Evolutionary conservation across 2,888 invertebrate genomes (phyloP).

Genomic region (Palloptera scutellata): DNA sequence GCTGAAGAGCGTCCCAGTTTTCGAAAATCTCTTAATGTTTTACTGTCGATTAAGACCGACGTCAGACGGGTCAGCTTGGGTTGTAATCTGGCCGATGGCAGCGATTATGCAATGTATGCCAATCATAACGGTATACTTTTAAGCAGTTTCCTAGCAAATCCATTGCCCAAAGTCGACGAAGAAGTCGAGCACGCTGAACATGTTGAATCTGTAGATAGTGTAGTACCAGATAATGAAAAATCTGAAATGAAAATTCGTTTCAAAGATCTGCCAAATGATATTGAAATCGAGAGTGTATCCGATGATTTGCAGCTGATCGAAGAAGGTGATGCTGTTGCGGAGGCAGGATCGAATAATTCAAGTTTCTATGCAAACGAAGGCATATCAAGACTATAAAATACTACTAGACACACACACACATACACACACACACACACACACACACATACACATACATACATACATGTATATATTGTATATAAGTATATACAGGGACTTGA

Average conservation of each 20-base stretch:
- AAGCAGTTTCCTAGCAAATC: slow-evolving; percentile 37
- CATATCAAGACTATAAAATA: slow-evolving; percentile 49
- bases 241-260: slow-evolving; percentile 35
- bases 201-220: neutral
- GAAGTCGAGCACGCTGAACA: slow-evolving; percentile 9
- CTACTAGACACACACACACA: slow-evolving; percentile 19
- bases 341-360: slow-evolving; percentile 12
- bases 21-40: slow-evolving; percentile 74
- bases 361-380: slow-evolving; percentile 53
- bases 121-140: slow-evolving; percentile 39
- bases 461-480: neutral
- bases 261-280: slow-evolving; percentile 29
- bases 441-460: slow-evolving; percentile 7
- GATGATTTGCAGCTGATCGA: slow-evolving; percentile 38
- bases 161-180: slow-evolving; percentile 34
- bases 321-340: slow-evolving; percentile 26
- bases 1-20: slow-evolving; percentile 89
- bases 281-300: slow-evolving; percentile 28
- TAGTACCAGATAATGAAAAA: slow-evolving; percentile 9
- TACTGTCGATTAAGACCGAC: slow-evolving; percentile 52
- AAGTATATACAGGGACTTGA: slow-evolving; percentile 4
- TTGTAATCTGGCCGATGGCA: slow-evolving; percentile 36
- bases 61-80: slow-evolving; percentile 45
- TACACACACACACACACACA: too few relatives aligned
- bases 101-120: slow-evolving; percentile 40